Evolutionary conservation across 2,888 invertebrate genomes (phyloP).

Genomic region (Cryptus armator): DNA sequence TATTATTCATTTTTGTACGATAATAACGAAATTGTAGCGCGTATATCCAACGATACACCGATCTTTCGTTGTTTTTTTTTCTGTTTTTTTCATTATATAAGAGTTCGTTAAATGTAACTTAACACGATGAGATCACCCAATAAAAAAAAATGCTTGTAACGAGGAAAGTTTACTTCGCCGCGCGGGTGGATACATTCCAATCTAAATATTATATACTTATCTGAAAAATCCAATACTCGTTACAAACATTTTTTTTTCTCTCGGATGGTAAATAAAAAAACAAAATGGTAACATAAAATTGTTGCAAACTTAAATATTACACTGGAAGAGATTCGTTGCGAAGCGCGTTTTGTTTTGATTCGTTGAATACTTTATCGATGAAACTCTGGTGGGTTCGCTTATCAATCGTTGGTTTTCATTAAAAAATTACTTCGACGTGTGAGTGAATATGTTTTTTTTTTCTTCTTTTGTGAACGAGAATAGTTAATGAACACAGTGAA

Average conservation of each 20-base stretch:
- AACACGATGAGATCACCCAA: neutral
- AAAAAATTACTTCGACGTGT: neutral
- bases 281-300: constrained; percentile 27
- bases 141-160: no score
- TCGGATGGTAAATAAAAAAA: neutral
- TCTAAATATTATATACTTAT: constrained; percentile 8
- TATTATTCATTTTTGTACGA: constrained; percentile 34
- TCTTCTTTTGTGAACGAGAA: neutral
- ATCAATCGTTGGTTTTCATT: neutral
- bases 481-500: constrained; percentile 21
- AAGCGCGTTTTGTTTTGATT: constrained; percentile 39
- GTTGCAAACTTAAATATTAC: constrained; percentile 37
- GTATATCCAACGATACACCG: constrained; percentile 3
- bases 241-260: no score
- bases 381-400: neutral
- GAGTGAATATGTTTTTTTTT: neutral
- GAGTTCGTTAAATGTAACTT: neutral
- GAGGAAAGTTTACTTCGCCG: no score
- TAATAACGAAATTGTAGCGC: constrained; percentile 33
- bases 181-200: neutral
- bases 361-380: neutral
- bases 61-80: constrained; percentile 7
- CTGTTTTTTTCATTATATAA: neutral
- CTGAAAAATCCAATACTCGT: neutral
- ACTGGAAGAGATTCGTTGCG: constrained; percentile 53